Evolutionary conservation across 2,888 invertebrate species (phyloP), one percentile per base, ranked within the genome.

Genomic region (Panzeria rudis): DNA sequence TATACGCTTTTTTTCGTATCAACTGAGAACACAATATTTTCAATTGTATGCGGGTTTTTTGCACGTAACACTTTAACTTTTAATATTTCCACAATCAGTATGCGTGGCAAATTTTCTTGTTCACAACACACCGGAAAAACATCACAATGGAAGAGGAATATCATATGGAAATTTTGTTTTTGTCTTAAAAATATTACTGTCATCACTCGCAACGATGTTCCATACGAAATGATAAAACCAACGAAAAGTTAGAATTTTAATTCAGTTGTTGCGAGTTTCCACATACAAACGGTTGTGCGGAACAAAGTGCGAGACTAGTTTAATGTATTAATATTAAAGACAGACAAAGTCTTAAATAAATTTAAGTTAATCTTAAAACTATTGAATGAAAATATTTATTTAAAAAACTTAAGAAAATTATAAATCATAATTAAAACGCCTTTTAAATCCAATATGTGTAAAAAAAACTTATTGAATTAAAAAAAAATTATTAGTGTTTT

Each of bases 211-310:
- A 76, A 44, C 32, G 61, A 17, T 71, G 29, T 64, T 41, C 29
- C 32, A 87, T 25, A 86, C 81, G 84, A 89, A 54, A 20, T 71
- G 73, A 91, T 91, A 91, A 89, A 91, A 90, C 89, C 89, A 88
- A 89, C 87, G 89, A 88, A 88, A 87, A 87, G 87, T 88, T 87
- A 88, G 90, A 90, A 89, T 89, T 91, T 91, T 89, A 89, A 90
- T 90, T 91, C 90, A 91, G 91, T 91, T 90, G 90, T 88, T 88
- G 89, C 91, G 89, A 88, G 89, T 88, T 89, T 90, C 88, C 88
- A 86, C 87, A 87, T 87, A 89, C 87, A 89, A 88, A 86, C 87
- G 88, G 88, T 87, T 82, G 83, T 80, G 72, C 68, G 79, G 35
- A 32, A 23, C 6, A 13, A 25, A 47, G 32, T 61, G 64, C 50